Base-by-base conservation (phyloP, 2,797 vertebrate genomes). In the Siniperca obscura region DNA sequence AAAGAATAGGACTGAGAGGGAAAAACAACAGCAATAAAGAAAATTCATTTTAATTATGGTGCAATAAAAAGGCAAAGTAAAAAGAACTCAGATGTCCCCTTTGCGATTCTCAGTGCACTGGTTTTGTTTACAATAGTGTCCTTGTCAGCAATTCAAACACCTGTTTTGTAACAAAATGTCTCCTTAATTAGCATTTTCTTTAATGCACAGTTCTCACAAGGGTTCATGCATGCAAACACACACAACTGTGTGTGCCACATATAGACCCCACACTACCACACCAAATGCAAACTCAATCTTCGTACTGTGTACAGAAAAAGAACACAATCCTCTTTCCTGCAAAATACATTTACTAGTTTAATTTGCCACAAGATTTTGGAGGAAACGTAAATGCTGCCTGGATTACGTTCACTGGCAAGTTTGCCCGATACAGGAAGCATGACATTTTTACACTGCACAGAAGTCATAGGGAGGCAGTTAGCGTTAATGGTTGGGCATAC, bases 1-100 rank as follows among this genome's bases (percentile, higher is more conserved):
- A 91, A 92, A 90, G 68, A 74, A 83, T 55, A 57, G 55, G 67
- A 79, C 78, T 16, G 76, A 79, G 87, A 80, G 78, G 74, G 80
- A 76, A 86, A 90, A 91, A 84, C 86, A 89, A 93, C 89, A 64
- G 74, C 82, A 22, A 86, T 87, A 87, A 89, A 91, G 83, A 89
- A 87, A 60, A 91, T 93, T 93, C 44, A 87, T 93, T 95, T 93
- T 90, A 91, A 95, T 94, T 88, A 91, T 50, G 44, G 67, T 13
- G 65, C 78, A 87, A 91, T 91, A 90, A 93, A 92, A 88, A 88
- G 70, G 76, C 78, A 88, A 90, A 85, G 91, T 79, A 85, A 89
- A 89, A 82, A 70, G 44, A 81, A 83, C 62, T 89, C 84, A 53
- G 61, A 74, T 73, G 81, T 86, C 84, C 74, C 67, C 42, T 87